Conservation (phyloP, 2,797 vertebrate genomes). For the Falco concolor region DNA sequence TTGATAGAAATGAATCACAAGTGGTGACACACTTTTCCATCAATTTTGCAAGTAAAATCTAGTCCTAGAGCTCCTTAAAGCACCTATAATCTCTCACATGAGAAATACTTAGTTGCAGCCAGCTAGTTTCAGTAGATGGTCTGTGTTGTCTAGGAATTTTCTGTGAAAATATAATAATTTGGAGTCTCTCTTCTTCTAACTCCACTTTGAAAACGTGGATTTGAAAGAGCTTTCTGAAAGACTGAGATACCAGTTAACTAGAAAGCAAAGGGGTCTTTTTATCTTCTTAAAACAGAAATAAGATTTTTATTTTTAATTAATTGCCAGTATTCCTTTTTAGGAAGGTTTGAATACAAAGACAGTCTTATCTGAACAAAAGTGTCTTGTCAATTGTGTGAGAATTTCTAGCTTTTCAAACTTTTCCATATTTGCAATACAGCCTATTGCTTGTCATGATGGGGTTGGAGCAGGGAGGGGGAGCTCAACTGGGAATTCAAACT, state of each 20-base stretch:
- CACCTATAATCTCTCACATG: neutral
- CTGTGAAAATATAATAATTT: neutral
- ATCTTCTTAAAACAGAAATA: neutral
- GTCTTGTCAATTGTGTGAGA: neutral
- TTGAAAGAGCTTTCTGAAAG: neutral
- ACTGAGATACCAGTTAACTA: neutral
- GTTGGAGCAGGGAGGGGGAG: too few relatives aligned
- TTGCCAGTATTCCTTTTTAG: neutral
- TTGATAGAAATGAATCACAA: neutral
- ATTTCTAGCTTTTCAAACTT: neutral
- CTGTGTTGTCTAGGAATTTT: neutral
- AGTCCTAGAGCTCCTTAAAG: neutral
- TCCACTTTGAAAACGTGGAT: neutral
- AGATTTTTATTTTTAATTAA: neutral
- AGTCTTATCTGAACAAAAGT: neutral
- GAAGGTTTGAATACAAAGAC: neutral
- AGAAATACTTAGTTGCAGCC: neutral
- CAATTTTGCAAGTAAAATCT: slow-evolving; percentile 20
- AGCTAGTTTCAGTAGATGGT: neutral
- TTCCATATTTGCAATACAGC: neutral
- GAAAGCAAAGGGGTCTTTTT: neutral
- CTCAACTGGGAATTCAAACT: neutral
- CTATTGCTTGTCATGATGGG: neutral
- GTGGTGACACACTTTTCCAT: neutral
- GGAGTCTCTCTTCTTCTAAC: neutral